These are phyloP conservation scores for Malacoctenus gilli DNA, from an alignment of 2,797 vertebrate genomes.

Conservation along the genomic window DNA sequence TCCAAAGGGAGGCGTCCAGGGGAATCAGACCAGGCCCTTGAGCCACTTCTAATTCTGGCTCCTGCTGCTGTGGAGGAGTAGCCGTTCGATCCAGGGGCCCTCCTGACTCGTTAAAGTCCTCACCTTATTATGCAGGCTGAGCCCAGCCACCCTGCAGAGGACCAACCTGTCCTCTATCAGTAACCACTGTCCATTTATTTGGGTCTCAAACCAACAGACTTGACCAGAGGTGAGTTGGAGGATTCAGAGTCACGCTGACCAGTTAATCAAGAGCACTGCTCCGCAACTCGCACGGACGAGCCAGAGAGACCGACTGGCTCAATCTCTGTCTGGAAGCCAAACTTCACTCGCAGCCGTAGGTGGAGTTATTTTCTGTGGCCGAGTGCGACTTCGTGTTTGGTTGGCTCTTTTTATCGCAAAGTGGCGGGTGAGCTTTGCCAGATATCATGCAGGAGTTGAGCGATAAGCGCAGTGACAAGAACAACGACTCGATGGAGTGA, in stretches of 20 bases:
- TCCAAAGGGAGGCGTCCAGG: conserved; percentile 33
- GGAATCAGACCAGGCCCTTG: conserved; percentile 21
- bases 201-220: conserved; percentile 13
- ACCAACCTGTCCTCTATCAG: conserved; percentile 22
- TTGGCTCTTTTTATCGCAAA: neutral
- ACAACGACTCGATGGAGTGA: neutral
- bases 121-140: conserved; percentile 32
- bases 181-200: conserved; percentile 11
- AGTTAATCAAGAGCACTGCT: conserved; percentile 15
- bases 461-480: neutral
- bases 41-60: conserved; percentile 37
- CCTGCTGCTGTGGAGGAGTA: conserved; percentile 26
- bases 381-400: neutral
- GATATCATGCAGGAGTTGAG: conserved; percentile 2
- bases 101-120: conserved; percentile 25
- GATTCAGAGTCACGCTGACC: conserved; percentile 25
- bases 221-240: conserved; percentile 17
- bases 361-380: conserved; percentile 8
- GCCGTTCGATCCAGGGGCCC: conserved; percentile 20
- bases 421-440: neutral
- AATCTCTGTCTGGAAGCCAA: conserved; percentile 17
- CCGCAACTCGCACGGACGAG: neutral
- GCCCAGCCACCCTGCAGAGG: conserved; percentile 8
- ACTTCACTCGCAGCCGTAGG: conserved; percentile 1
- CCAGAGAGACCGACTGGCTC: neutral